Conservation (phyloP, 1,140 invertebrate genomes). For the Sitophilus oryzae region DNA sequence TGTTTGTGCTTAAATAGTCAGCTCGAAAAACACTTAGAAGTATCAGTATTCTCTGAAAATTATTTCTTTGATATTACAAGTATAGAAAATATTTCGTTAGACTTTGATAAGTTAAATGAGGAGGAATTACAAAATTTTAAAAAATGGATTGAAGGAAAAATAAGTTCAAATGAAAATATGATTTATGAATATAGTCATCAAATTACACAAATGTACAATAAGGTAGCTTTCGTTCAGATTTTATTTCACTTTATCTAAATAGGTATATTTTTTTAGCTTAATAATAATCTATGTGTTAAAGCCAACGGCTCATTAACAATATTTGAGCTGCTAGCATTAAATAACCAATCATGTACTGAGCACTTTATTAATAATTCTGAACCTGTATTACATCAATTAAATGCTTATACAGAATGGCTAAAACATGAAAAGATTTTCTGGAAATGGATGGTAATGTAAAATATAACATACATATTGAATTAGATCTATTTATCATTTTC, state of each 20-base stretch:
- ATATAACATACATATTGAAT: neutral
- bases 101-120: slow-evolving; percentile 8
- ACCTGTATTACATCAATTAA: neutral
- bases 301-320: slow-evolving; percentile 7
- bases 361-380: slow-evolving; percentile 13
- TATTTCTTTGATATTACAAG: neutral
- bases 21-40: slow-evolving; percentile 5
- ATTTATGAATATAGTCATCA: slow-evolving; percentile 11
- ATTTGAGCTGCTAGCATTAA: slow-evolving; percentile 17
- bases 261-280: slow-evolving; percentile 10
- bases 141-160: slow-evolving; percentile 14
- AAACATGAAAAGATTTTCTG: slow-evolving; percentile 19
- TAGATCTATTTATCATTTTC: neutral
- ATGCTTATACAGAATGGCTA: slow-evolving; percentile 13
- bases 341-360: slow-evolving; percentile 3
- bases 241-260: neutral
- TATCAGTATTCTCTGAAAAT: neutral
- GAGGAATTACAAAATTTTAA: slow-evolving; percentile 15
- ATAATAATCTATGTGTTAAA: slow-evolving; percentile 15
- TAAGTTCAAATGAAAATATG: slow-evolving; percentile 11
- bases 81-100: neutral
- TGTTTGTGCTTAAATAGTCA: neutral
- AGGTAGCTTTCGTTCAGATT: slow-evolving; percentile 6
- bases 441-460: slow-evolving; percentile 17
- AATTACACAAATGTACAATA: slow-evolving; percentile 10